phyloP scores from a whole-genome alignment of 2,888 invertebrate genomes.

The Hartigia nigra region DNA sequence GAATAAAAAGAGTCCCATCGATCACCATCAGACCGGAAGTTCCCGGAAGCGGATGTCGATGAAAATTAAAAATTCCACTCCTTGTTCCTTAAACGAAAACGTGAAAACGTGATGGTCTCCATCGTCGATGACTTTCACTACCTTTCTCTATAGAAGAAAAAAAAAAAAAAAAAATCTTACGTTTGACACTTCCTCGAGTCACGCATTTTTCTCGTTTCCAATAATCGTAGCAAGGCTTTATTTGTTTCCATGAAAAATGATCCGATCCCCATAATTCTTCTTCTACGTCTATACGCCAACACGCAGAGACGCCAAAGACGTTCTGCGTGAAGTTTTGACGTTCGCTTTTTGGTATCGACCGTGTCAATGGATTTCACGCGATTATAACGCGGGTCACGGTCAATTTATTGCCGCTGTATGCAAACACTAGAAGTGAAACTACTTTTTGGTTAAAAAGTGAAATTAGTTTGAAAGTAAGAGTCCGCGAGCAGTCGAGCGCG shows the following conservation, averaged over 20 bases:
- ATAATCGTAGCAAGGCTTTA: not conserved
- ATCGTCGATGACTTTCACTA: not conserved
- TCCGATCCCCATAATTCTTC: not conserved
- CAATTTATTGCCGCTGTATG: slow-evolving; percentile 41
- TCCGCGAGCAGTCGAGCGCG: slow-evolving; percentile 22
- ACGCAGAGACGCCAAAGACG: not conserved
- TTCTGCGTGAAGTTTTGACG: not conserved
- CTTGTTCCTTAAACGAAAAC: not conserved
- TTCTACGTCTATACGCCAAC: not conserved
- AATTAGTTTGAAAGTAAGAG: slow-evolving; percentile 47
- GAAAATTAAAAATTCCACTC: not conserved
- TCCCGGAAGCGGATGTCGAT: not conserved
- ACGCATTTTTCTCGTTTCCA: not conserved
- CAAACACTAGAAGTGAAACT: slow-evolving; percentile 38
- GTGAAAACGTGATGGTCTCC: not conserved
- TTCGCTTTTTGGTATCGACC: not conserved
- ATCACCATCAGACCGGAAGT: not conserved
- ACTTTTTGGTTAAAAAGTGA: slow-evolving; percentile 37
- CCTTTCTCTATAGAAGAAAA: too few species aligned
- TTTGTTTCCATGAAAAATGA: not conserved
- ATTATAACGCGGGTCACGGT: slow-evolving; percentile 42
- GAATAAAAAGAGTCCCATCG: not conserved
- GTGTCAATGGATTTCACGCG: slow-evolving; percentile 40
- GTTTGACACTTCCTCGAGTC: not conserved
- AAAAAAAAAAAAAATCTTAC: not conserved